Evolutionary conservation across 2,797 vertebrate species (phyloP).

Genomic region (Danionella dracula): DNA sequence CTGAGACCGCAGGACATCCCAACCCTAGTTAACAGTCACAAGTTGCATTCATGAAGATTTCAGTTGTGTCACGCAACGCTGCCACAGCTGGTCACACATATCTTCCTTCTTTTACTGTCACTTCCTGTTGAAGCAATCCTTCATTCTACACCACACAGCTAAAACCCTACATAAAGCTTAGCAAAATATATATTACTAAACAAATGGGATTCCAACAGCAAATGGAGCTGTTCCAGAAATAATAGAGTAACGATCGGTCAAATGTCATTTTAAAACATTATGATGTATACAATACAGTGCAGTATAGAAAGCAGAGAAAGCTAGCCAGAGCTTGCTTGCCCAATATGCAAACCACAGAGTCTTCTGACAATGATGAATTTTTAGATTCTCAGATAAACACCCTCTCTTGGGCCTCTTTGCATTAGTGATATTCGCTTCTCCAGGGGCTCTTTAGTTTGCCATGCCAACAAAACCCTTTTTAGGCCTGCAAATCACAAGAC

Average conservation of each 20-base stretch:
- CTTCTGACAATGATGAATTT: not conserved
- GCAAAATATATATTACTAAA: not conserved
- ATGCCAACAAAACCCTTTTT: not conserved
- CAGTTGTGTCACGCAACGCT: not conserved
- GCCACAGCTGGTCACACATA: not conserved
- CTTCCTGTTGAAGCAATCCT: not conserved
- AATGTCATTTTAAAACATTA: conserved; percentile 14
- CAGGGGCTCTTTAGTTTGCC: conserved; percentile 9
- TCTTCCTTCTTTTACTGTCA: not conserved
- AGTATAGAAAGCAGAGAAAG: not conserved
- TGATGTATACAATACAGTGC: conserved; percentile 14
- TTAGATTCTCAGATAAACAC: not conserved
- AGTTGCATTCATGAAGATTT: not conserved
- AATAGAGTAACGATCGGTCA: not conserved
- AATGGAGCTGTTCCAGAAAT: conserved; percentile 8
- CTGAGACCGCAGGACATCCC: no score
- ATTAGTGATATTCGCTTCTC: conserved; percentile 5
- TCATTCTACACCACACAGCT: not conserved
- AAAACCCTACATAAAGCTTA: not conserved
- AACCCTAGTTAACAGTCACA: not conserved
- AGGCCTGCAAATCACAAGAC: conserved; percentile 11
- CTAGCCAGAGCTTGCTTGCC: not conserved
- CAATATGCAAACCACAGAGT: conserved; percentile 1
- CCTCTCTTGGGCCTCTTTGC: not conserved
- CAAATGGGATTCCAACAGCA: not conserved